phyloP scores from a whole-genome alignment of 2,113 vertebrate species.

The Catharus fuscescens region DNA sequence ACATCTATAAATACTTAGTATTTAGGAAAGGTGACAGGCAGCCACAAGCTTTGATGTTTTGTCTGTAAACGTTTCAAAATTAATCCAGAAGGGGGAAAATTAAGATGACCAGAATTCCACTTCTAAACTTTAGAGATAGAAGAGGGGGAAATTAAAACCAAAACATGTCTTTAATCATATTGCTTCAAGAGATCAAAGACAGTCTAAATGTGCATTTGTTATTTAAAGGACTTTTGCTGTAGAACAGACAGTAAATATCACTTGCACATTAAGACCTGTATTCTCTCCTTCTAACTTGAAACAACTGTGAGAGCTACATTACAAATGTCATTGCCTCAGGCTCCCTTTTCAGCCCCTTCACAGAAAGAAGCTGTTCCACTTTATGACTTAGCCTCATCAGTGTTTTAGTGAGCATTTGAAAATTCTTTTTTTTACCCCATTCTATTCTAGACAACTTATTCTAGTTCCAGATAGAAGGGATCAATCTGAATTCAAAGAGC shows the following conservation, averaged over 20 bases:
- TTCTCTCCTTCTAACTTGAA: not conserved
- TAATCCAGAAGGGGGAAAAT: not conserved
- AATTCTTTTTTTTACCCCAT: not conserved
- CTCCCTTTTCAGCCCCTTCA: not conserved
- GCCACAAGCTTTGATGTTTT: not conserved
- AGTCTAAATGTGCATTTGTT: not conserved
- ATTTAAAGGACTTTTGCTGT: conserved; percentile 4
- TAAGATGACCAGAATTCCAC: not conserved
- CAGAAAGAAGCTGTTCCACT: not conserved
- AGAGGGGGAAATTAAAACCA: not conserved
- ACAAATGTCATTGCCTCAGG: not conserved
- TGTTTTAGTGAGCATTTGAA: not conserved
- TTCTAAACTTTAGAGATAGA: not conserved
- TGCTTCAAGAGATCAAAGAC: not conserved
- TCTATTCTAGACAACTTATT: not conserved
- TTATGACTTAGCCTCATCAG: not conserved
- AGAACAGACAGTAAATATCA: not conserved
- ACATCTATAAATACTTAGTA: not conserved
- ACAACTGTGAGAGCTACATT: not conserved
- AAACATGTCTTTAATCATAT: not conserved
- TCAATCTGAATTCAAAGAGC: not conserved
- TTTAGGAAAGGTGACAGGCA: not conserved
- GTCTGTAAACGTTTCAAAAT: not conserved
- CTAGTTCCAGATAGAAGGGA: not conserved
- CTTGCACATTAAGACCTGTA: not conserved